Conservation (phyloP, 2,797 vertebrate species). For the Holocentrus rufus region DNA sequence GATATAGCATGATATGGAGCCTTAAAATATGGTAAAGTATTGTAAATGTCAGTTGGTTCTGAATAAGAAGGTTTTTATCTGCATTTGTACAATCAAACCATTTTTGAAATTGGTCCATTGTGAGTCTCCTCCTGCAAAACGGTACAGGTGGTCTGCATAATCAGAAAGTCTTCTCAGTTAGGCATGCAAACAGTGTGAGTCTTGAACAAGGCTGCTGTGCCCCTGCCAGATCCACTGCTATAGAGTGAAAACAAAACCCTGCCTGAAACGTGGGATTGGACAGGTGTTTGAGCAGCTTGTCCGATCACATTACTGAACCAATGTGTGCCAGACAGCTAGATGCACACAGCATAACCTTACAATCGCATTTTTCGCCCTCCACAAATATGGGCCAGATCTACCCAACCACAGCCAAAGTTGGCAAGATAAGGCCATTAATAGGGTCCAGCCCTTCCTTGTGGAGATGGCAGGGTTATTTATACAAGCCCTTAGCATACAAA, state of each 20-base stretch:
- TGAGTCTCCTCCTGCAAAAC: slow-evolving; percentile 60
- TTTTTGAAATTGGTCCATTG: slow-evolving; percentile 56
- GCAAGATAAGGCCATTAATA: slow-evolving; percentile 75
- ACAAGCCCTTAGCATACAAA: slow-evolving; percentile 76
- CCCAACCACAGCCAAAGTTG: slow-evolving; percentile 74
- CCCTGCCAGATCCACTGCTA: slow-evolving; percentile 81
- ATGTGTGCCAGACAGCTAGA: slow-evolving; percentile 82
- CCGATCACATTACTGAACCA: slow-evolving; percentile 84
- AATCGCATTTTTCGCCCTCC: slow-evolving; percentile 83
- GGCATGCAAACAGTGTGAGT: slow-evolving; percentile 79
- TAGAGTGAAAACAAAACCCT: slow-evolving; percentile 79
- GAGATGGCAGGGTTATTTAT: slow-evolving; percentile 63
- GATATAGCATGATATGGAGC: slow-evolving; percentile 52
- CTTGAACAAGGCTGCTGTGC: slow-evolving; percentile 78
- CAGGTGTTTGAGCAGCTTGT: slow-evolving; percentile 84
- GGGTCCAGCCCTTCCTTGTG: slow-evolving; percentile 68
- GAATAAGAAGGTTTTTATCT: slow-evolving; percentile 23
- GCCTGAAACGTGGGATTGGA: slow-evolving; percentile 82
- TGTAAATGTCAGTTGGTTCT: slow-evolving; percentile 33
- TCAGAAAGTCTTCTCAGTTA: slow-evolving; percentile 74
- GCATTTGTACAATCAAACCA: slow-evolving; percentile 42
- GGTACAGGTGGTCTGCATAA: slow-evolving; percentile 77
- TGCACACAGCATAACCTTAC: slow-evolving; percentile 86
- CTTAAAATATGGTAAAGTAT: slow-evolving; percentile 27
- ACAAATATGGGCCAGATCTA: slow-evolving; percentile 74